Evolutionary conservation across 2,888 invertebrate species (phyloP).

Genomic region (Chymomyza caudatula): DNA sequence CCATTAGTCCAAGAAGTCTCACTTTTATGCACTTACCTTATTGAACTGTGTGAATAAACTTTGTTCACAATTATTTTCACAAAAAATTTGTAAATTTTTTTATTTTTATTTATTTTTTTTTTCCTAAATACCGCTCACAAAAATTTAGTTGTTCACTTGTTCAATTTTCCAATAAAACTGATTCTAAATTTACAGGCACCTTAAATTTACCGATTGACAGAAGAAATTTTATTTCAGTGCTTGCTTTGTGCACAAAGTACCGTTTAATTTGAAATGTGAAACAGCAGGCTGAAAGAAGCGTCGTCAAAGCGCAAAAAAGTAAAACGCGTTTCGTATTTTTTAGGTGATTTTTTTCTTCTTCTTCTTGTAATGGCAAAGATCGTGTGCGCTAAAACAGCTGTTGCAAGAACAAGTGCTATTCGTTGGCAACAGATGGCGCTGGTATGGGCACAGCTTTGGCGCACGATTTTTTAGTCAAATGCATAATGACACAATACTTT

Average conservation of each 20-base stretch:
- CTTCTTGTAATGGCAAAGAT: not conserved
- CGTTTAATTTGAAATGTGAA: slow-evolving; percentile 18
- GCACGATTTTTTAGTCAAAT: not conserved
- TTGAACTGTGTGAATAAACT: too few relatives aligned
- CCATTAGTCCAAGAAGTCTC: not conserved
- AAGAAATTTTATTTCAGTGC: not conserved
- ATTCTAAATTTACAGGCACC: not conserved
- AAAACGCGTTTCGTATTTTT: not conserved
- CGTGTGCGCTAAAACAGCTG: not conserved
- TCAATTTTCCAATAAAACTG: not conserved
- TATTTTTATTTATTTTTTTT: not conserved
- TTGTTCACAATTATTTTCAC: too few relatives aligned
- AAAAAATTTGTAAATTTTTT: not conserved
- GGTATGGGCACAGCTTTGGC: not conserved
- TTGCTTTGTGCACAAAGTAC: slow-evolving; percentile 5
- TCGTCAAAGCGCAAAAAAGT: not conserved
- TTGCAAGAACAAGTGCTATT: not conserved
- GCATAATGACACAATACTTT: too few relatives aligned
- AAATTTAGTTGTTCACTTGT: not conserved
- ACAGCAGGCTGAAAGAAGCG: not conserved
- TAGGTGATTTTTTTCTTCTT: not conserved
- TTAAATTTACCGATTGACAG: not conserved
- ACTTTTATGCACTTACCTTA: slow-evolving; percentile 26
- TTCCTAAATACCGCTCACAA: not conserved
- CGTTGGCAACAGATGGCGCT: not conserved